Percentiles rank a stretch among this genome's conserved stretches.
phyloP scores from a whole-genome alignment of 1,140 invertebrate genomes.

The Philaenus spumarius region DNA sequence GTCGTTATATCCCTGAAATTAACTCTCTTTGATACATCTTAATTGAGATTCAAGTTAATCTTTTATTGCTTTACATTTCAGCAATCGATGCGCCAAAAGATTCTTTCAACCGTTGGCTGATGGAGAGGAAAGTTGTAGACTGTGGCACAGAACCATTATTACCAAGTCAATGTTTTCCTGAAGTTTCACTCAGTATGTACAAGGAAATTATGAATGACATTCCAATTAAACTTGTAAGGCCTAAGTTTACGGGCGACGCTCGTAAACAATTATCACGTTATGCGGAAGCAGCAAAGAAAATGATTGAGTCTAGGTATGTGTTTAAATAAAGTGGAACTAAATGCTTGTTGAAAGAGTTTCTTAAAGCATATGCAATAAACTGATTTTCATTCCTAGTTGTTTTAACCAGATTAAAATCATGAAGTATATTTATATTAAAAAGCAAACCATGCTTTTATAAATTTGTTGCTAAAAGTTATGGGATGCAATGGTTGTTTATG shows the following conservation, averaged over 20 bases:
- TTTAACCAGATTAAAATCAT: no score
- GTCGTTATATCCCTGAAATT: no score
- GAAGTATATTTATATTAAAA: no score
- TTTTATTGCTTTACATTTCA: conserved; percentile 35
- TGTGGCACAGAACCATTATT: conserved; percentile 79
- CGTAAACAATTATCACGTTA: conserved; percentile 93
- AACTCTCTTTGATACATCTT: no score
- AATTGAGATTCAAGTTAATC: no score
- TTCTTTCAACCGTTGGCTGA: conserved; percentile 93
- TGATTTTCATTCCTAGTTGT: no score
- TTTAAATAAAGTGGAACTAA: no score
- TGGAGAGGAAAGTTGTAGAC: conserved; percentile 92
- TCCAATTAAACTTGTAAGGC: conserved; percentile 89
- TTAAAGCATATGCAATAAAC: no score
- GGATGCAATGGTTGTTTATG: no score
- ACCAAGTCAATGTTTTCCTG: conserved; percentile 84
- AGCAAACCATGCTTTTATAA: no score
- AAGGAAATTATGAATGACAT: conserved; percentile 98
- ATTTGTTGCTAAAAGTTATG: no score
- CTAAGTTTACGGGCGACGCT: conserved; percentile 92
- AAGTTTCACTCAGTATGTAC: conserved; percentile 92
- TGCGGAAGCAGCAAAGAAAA: conserved; percentile 93
- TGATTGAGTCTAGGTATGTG: conserved; percentile 75
- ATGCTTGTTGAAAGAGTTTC: no score
- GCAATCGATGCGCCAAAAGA: conserved; percentile 92